Evolutionary conservation across 1,140 invertebrate species (phyloP).

Genomic region (Lepidurus apus): DNA sequence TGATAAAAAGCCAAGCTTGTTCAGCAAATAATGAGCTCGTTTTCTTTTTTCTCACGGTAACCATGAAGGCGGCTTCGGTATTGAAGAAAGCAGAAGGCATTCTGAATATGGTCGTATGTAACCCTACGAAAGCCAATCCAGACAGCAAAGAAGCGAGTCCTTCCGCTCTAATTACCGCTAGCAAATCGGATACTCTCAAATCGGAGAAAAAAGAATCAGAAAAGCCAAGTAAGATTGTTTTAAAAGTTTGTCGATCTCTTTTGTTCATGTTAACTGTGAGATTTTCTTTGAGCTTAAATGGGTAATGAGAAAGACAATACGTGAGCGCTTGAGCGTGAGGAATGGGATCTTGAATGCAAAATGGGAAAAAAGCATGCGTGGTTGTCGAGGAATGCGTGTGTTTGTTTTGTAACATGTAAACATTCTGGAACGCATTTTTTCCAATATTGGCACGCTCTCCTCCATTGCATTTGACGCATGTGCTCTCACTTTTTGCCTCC

Average conservation of each 20-base stretch:
- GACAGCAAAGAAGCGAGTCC: conserved; percentile 27
- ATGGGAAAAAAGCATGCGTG: no score
- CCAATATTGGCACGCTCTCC: neutral
- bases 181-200: conserved; percentile 31
- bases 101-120: conserved; percentile 75
- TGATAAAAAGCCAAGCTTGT: neutral
- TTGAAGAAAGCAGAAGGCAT: conserved; percentile 82
- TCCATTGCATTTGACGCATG: conserved; percentile 23
- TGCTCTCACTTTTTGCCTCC: conserved; percentile 20
- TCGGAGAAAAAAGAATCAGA: conserved; percentile 42
- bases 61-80: conserved; percentile 65
- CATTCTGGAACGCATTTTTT: neutral
- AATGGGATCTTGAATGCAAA: no score
- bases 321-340: no score
- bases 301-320: no score
- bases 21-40: no score
- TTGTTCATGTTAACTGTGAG: conserved; percentile 3
- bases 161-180: conserved; percentile 19
- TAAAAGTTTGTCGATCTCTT: conserved; percentile 7
- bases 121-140: conserved; percentile 60
- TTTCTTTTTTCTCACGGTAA: neutral
- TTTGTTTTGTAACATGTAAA: neutral
- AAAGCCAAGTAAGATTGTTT: conserved; percentile 45
- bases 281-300: neutral
- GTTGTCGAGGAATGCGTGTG: neutral